Evolutionary conservation across 2,113 vertebrate species (phyloP), one percentile per base, ranked within the genome.

Genomic region (Malurus melanocephalus): DNA sequence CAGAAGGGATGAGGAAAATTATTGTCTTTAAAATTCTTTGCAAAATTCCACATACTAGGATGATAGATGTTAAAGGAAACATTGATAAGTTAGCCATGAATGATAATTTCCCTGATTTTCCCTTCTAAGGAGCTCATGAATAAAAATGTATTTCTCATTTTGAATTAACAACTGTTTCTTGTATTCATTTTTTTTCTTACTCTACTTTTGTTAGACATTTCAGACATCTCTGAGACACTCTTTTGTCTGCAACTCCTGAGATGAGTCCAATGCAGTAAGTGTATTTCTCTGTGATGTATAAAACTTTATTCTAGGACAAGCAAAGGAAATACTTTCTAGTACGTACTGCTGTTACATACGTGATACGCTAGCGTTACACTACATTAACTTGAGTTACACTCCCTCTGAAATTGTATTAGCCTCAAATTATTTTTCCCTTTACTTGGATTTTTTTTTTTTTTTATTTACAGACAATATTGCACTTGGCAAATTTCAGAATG

Each of bases 41-140:
- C n/a, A 67, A 49, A 80, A 86, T 67, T 74, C 28, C 30, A 7
- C 43, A 23, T 53, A 71, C 57, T 13, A 75, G 75, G n/a, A 67
- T 91, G 45, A 87, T 66, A 88, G 38, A 26, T 81, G 68, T 71
- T 73, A 87, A 94, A 93, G 79, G 92, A 93, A 90, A 69, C 64
- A 11, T 28, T 22, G 20, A 22, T 64, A 52, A 40, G 9, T 30
- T 65, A 57, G 14, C 8, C 43, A 46, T 26, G 52, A 67, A 67
- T 59, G 13, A 22, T 45, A 49, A 14, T 74, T 42, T 32, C 66
- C 59, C 43, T 45, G 7, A 17, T 66, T 49, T 79, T 62, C 45
- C 20, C 32, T 72, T 72, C 10, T 74, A 53, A 40, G 20, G 57
- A 6, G 5, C 15, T 87, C 19, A 6, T 51, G 28, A 48, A 60